Evolutionary conservation across 2,797 vertebrate species (phyloP).

Genomic region (Falco berigora): DNA sequence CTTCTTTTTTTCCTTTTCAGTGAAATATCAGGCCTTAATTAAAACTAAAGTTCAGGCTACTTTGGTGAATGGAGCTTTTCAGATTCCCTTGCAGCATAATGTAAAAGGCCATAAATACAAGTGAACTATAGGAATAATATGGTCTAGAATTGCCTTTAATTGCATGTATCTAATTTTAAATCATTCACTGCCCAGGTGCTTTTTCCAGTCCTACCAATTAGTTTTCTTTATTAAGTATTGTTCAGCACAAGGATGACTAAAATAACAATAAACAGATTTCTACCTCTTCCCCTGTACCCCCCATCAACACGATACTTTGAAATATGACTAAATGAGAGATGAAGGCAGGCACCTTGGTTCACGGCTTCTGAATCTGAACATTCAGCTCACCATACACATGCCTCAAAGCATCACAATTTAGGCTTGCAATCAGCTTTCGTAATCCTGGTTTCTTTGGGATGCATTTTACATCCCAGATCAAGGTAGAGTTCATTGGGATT

Average conservation of each 20-base stretch:
- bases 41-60: conserved; percentile 62
- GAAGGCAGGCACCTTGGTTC: background rate
- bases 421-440: conserved; percentile 80
- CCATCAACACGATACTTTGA: background rate
- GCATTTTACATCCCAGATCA: conserved; percentile 76
- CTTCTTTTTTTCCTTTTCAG: background rate
- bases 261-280: background rate
- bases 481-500: conserved; percentile 61
- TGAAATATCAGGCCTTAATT: conserved; percentile 64
- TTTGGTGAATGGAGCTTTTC: conserved; percentile 7
- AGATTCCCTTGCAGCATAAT: conserved; percentile 5
- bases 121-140: conserved; percentile 18
- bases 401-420: conserved; percentile 80
- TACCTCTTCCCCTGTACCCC: background rate
- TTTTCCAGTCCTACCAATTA: background rate
- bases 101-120: background rate
- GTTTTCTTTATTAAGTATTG: background rate
- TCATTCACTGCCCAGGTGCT: background rate
- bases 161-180: background rate
- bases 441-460: conserved; percentile 70
- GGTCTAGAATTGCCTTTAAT: conserved; percentile 10
- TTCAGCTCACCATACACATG: conserved; percentile 78
- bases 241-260: background rate
- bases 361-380: conserved; percentile 65
- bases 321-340: background rate